Evolutionary conservation across 2,888 invertebrate genomes (phyloP), one percentile per base, ranked within the genome.

Genomic region (Temnothorax unifasciatus): DNA sequence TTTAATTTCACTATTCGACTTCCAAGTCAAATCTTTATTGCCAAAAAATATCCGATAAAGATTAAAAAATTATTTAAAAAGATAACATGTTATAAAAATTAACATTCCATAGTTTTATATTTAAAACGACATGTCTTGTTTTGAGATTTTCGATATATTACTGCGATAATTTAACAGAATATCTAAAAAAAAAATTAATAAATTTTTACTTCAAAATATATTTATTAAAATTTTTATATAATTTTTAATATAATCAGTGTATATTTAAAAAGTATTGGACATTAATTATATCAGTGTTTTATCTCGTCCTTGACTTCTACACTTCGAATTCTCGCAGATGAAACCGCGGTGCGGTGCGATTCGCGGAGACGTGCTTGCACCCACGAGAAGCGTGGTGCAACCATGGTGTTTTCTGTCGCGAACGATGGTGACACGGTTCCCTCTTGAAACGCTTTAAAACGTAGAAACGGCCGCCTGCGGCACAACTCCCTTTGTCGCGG

Each of bases 401-500:
- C 63, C 57, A 74, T 57, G 82, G 47, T 82, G 85, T 90, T 86
- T 82, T 74, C 77, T 79, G 74, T 63, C 61, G 87, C 47, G 79
- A 85, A 83, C 74, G 81, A 44, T 87, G 71, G 88, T 87, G 85
- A 86, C 85, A 61, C 64, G 73, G 76, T 83, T 85, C 81, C 81
- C 85, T 86, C 90, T 92, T 88, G 90, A 91, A 92, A 91, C 91
- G 92, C 90, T 92, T 92, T 90, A 89, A 92, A 91, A 91, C 88
- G 90, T 85, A 91, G 88, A 86, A 91, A 90, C 89, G 91, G 85
- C 82, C 88, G 88, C 87, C 85, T 71, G 88, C 88, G 85, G 89
- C 87, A 88, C 89, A 89, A 86, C 85, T 87, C 85, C 90, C 93
- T 93, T 93, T 93, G 93, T 93, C 91, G 90, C 89, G 89, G 89